phyloP scores from a whole-genome alignment of 2,797 vertebrate genomes.

The Myiotriccus ornatus region DNA sequence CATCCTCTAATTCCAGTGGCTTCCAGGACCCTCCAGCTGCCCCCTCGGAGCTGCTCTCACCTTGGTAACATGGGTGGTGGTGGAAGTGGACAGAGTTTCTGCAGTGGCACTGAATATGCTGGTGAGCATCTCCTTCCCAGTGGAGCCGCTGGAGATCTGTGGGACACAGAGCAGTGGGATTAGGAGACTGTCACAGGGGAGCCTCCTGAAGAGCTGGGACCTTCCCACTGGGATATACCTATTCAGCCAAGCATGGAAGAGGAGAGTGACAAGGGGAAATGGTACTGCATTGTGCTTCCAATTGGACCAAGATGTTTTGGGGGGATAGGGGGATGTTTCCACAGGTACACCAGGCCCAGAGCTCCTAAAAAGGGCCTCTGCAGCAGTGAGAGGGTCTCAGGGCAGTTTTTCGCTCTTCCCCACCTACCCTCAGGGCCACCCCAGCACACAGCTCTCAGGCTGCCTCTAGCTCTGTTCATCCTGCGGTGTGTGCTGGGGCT shows the following conservation, averaged over 20 bases:
- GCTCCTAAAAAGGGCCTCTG: background rate
- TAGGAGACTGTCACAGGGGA: background rate
- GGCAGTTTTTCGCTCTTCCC: background rate
- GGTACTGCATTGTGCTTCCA: background rate
- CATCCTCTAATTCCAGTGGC: background rate
- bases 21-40: background rate
- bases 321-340: background rate
- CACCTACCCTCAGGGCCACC: background rate
- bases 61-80: constrained; percentile 98
- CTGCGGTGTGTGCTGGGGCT: background rate
- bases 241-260: fast-evolving
- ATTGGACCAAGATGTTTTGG: too few species aligned
- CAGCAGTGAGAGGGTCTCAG: background rate
- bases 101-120: constrained; percentile 82
- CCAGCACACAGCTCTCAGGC: background rate
- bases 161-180: background rate
- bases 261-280: background rate
- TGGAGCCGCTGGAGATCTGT: constrained; percentile 63
- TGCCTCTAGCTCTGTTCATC: background rate
- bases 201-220: background rate
- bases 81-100: constrained; percentile 94
- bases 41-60: constrained; percentile 71
- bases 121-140: constrained; percentile 77
- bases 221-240: background rate
- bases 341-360: background rate